phyloP scores from a whole-genome alignment of 2,113 vertebrate species.

The Nothocercus nigrocapillus region DNA sequence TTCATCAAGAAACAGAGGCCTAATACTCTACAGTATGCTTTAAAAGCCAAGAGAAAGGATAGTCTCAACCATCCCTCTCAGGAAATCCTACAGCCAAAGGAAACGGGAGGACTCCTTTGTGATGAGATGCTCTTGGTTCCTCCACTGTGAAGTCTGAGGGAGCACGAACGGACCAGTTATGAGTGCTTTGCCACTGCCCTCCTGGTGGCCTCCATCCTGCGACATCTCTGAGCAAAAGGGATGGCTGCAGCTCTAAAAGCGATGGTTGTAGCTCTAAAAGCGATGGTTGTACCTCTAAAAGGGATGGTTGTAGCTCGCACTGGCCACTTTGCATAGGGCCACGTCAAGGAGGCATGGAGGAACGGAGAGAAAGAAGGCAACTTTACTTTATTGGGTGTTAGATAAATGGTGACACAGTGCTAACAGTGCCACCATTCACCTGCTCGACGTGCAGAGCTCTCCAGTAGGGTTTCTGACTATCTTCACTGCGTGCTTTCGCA shows the following conservation, averaged over 20 bases:
- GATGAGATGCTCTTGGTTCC: too few species aligned
- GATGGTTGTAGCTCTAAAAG: not conserved
- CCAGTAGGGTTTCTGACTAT: not conserved
- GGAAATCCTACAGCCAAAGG: not conserved
- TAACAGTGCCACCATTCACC: not conserved
- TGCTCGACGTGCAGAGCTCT: not conserved
- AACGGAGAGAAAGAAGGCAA: not conserved
- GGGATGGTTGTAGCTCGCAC: not conserved
- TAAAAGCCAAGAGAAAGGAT: too few species aligned
- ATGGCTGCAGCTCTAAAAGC: not conserved
- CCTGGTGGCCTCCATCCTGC: not conserved
- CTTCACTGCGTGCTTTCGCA: not conserved
- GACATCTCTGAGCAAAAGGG: not conserved
- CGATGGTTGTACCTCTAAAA: not conserved
- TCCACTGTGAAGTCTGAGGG: not conserved
- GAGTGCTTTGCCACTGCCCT: not conserved
- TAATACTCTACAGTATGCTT: too few species aligned
- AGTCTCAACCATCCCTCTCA: too few species aligned
- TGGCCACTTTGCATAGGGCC: fast-evolving
- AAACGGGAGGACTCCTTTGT: not conserved
- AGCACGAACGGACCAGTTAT: not conserved
- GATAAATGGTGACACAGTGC: not conserved
- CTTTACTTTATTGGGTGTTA: not conserved
- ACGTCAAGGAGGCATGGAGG: not conserved
- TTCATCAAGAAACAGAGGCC: too few species aligned